phyloP scores from a whole-genome alignment of 2,113 vertebrate species.

The Lontra canadensis region DNA sequence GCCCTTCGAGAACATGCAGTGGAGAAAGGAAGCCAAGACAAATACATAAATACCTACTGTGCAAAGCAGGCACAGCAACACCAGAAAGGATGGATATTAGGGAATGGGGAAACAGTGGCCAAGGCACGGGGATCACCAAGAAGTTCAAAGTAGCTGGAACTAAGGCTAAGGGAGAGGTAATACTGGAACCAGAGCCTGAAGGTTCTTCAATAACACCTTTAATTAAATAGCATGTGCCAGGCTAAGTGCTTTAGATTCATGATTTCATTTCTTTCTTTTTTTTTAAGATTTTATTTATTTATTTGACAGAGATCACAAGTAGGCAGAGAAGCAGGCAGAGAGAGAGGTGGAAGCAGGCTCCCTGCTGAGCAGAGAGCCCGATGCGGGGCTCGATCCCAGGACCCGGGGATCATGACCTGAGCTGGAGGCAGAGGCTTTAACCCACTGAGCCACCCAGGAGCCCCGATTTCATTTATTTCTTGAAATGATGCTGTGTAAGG shows the following conservation, averaged over 20 bases:
- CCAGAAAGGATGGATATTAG: neutral
- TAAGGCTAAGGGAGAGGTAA: neutral
- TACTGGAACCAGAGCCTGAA: neutral
- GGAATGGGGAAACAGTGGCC: neutral
- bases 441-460: too few relatives aligned
- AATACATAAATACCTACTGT: neutral
- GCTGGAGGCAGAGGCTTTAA: too few relatives aligned
- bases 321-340: too few relatives aligned
- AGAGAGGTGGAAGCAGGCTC: too few relatives aligned
- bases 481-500: slow-evolving; percentile 4
- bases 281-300: too few relatives aligned
- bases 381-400: too few relatives aligned
- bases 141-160: neutral
- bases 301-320: too few relatives aligned
- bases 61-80: neutral
- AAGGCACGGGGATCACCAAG: neutral
- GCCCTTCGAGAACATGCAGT: neutral
- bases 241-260: neutral
- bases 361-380: too few relatives aligned
- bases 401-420: too few relatives aligned
- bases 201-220: neutral
- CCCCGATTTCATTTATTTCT: slow-evolving; percentile 17
- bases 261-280: neutral
- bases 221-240: neutral
- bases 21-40: slow-evolving; percentile 8